A percentile compares a stretch with the other conserved stretches of the same genome.
Conservation (phyloP, 23 tunicate genomes). For the Clavelina lepadiformis region DNA sequence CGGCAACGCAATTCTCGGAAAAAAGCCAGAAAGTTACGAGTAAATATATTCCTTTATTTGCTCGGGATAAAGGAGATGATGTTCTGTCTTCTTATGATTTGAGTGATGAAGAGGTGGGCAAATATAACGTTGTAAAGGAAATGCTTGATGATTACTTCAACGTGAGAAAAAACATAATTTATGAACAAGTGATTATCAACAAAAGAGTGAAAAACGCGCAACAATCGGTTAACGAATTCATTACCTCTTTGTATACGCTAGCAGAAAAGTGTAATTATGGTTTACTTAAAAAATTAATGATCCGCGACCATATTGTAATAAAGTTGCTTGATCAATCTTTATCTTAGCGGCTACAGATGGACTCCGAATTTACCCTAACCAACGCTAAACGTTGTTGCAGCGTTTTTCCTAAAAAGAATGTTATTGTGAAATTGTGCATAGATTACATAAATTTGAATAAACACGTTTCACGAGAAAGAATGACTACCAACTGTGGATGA, state of each 20-base stretch:
- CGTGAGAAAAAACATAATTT: slow-evolving; percentile 15
- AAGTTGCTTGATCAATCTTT: not conserved
- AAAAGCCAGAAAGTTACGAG: slow-evolving; percentile 4
- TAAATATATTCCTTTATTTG: slow-evolving; percentile 9
- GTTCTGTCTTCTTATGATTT: slow-evolving; percentile 14
- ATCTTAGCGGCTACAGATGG: slow-evolving; percentile 6
- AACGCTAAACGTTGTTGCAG: not conserved
- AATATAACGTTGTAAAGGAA: slow-evolving; percentile 10
- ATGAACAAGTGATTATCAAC: slow-evolving; percentile 10
- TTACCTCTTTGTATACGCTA: not conserved
- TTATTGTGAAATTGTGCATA: slow-evolving; percentile 9
- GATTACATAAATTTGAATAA: slow-evolving; percentile 4
- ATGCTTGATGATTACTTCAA: slow-evolving; percentile 5
- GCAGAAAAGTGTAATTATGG: slow-evolving; percentile 19
- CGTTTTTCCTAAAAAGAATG: slow-evolving; percentile 10
- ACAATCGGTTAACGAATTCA: slow-evolving; percentile 11
- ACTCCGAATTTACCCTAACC: not conserved
- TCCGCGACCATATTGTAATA: slow-evolving; percentile 3
- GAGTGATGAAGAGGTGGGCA: not conserved
- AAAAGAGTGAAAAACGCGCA: slow-evolving; percentile 5
- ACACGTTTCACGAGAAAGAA: no score
- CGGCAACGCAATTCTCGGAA: not conserved
- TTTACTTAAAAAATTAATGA: slow-evolving; percentile 5
- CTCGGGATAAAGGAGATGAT: slow-evolving; percentile 28
- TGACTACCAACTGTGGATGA: slow-evolving; percentile 43